Evolutionary conservation across 2,797 vertebrate species (phyloP), one percentile per base, ranked within the genome.

Genomic region (Falco rusticolus): DNA sequence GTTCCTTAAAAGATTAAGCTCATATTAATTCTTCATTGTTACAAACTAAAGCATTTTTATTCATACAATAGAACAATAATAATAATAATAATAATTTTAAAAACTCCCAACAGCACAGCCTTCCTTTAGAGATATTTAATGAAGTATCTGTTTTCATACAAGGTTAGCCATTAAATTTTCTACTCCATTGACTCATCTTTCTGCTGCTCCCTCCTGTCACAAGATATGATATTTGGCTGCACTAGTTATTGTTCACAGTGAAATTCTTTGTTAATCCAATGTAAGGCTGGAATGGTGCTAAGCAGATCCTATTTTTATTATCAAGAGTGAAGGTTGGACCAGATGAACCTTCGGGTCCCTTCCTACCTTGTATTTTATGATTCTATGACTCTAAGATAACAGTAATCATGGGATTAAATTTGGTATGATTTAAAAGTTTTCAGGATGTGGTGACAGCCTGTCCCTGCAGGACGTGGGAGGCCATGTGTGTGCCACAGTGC

Each of bases 181-280:
- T 82, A 48, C 48, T 92, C 25, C 37, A 43, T 13, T 84, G 39
- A 18, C 20, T 90, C 70, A 54, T 68, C 71, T 89, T 93, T 92
- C 50, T 94, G 43, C 59, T 71, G 13, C 19, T 87, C 13, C 22
- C 7, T 20, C 39, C 84, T 88, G 81, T 64, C 18, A 56, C 15
- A 71, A 60, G 39, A 9, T 34, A 37, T 10, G 37, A 76, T 61
- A 87, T 90, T 88, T 66, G 39, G 14, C 15, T 51, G 21, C 54
- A 33, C 60, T 78, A 87, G 33, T 65, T 76, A 72, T 43, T 87
- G 25, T 91, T 89, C 68, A 39, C 20, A 45, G 51, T 47, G 47
- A 60, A 93, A 82, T 53, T 69, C 61, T 41, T 96, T 97, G 56
- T 92, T 97, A 95, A 97, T 95, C 56, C 84, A 83, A 93, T 94